Evolutionary conservation across 53 echinoderm and acorn worm species (phyloP), one percentile per base, ranked within the genome.

Genomic region (Holothuria leucospilota): DNA sequence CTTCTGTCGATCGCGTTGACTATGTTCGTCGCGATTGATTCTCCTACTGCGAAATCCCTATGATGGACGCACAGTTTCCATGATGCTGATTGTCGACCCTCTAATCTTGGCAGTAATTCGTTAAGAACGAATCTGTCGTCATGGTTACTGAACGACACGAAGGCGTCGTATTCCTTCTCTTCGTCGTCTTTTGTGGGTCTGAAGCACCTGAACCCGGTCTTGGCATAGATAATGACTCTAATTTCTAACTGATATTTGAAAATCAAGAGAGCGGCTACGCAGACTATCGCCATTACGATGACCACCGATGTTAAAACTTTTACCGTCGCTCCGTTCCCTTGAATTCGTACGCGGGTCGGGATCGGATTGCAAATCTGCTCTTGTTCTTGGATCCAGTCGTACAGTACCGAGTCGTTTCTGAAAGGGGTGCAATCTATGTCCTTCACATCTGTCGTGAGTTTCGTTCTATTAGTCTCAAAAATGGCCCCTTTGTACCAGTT

Each of bases 1-100:
- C 94, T 91, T 25, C 78, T 68, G 60, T 89, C 91, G 10, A 94
- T 84, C 53, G 94, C 91, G 51, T 89, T 85, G 62, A 91, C 62
- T 34, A 94, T 94, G 84, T 91, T 94, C 18, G 82, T 82, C 8
- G 94, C 89, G 69, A 94, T 94, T 13, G 82, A 69, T 59, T 91
- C 94, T 38, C 94, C 94, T 0, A 94, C 94, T 14, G 86, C 69
- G 69, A 94, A 94, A 34, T 94, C 94, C 34, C 94, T 69, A 15
- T 94, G 91, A 40, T 94, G 91, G 46, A 94, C 78, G 82, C 91
- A 91, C 38, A 89, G 58, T 69, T 58, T 75, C 71, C 69, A 94
- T 13, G 94, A 91, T 38, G 89, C 91, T 46, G 64, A 16, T 20
- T 83, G 94, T 66, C 78, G 56, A 56, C 56, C 66, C 63, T 94